Conservation (phyloP, 2,888 invertebrate genomes). For the Lysandra bellargus region DNA sequence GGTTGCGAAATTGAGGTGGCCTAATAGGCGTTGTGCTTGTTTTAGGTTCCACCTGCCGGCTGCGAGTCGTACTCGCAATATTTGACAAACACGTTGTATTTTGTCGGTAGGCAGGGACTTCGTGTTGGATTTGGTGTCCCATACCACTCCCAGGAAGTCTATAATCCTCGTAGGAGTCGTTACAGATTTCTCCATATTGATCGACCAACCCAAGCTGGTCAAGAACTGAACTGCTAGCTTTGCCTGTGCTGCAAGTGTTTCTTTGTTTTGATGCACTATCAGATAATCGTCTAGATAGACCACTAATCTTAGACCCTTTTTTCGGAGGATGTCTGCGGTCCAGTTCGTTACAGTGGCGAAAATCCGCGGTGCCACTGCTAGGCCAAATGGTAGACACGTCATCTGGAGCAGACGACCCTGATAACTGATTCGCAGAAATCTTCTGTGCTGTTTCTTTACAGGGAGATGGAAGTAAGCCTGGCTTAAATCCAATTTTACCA, state of each 20-base stretch:
- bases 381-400: constrained; percentile 41
- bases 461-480: constrained; percentile 8
- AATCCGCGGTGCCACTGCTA: constrained; percentile 39
- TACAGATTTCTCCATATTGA: constrained; percentile 33
- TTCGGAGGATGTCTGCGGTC: constrained; percentile 36
- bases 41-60: not conserved
- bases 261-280: constrained; percentile 29
- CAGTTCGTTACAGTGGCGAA: constrained; percentile 41
- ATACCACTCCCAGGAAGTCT: too few relatives aligned
- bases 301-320: constrained; percentile 35
- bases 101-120: constrained; percentile 35
- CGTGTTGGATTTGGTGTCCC: constrained; percentile 29
- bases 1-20: not conserved
- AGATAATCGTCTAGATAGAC: constrained; percentile 39
- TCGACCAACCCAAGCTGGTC: constrained; percentile 34
- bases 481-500: constrained; percentile 25
- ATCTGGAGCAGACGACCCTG: constrained; percentile 36
- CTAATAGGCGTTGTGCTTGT: not conserved
- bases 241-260: not conserved
- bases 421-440: constrained; percentile 22
- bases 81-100: constrained; percentile 5
- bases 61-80: not conserved
- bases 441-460: constrained; percentile 17
- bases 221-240: constrained; percentile 19
- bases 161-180: constrained; percentile 24